Evolutionary conservation across 53 echinoderm and acorn worm species (phyloP).

Genomic region (Holothuria scabra): DNA sequence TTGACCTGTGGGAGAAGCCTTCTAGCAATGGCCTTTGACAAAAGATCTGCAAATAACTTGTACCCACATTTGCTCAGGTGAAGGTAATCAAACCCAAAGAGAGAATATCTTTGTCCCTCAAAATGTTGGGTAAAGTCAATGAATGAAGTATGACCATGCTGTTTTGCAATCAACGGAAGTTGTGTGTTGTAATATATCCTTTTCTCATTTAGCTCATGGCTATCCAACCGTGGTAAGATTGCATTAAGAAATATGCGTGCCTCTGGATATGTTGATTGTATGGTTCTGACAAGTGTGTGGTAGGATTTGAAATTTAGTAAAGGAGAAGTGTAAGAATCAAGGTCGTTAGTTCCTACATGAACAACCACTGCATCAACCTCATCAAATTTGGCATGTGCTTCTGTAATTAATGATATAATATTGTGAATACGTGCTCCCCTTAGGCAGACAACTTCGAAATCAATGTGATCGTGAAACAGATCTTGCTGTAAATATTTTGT

Average conservation of each 20-base stretch:
- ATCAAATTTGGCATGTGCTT: background rate
- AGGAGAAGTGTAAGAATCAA: background rate
- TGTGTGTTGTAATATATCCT: background rate
- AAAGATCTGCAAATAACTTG: background rate
- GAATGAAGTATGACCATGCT: background rate
- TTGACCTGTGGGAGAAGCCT: background rate
- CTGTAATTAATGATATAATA: no score
- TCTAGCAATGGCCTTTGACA: background rate
- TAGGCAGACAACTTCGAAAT: no score
- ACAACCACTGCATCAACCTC: background rate
- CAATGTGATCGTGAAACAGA: no score
- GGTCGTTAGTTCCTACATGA: slow-evolving; percentile 2
- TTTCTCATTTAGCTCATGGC: background rate
- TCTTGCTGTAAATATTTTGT: no score
- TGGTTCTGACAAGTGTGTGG: background rate
- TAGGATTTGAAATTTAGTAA: background rate
- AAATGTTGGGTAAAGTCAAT: slow-evolving; percentile 17
- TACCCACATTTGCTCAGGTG: background rate
- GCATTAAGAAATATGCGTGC: background rate
- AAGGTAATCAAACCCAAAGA: background rate
- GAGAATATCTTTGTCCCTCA: background rate
- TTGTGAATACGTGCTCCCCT: no score
- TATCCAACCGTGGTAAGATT: background rate
- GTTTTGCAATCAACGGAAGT: background rate
- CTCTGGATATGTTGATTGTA: background rate